Evolutionary conservation across 2,113 vertebrate genomes (phyloP).

Genomic region (Speoplatyrhinus poulsoni): DNA sequence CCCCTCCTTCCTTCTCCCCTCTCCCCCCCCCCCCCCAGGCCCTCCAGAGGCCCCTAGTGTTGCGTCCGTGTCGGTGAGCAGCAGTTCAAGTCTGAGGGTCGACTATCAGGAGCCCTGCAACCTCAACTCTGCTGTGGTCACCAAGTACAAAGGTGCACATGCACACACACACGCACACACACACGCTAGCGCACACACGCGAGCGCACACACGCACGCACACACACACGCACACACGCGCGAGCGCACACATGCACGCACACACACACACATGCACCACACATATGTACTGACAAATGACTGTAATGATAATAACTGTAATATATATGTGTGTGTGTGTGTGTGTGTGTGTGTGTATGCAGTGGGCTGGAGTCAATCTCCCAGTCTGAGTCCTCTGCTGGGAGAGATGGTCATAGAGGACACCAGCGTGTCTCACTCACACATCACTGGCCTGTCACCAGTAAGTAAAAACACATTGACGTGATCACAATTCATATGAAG

Average conservation of each 20-base stretch:
- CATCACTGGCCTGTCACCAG: constrained; percentile 82
- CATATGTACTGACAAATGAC: too few relatives aligned
- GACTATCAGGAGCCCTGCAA: constrained; percentile 86
- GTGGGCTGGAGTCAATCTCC: constrained; percentile 86
- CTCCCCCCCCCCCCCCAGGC: constrained; percentile 61
- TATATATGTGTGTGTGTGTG: constrained; percentile 2
- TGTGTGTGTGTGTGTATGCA: constrained; percentile 58
- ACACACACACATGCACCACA: too few relatives aligned
- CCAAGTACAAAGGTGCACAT: constrained; percentile 87
- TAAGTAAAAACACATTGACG: constrained; percentile 64
- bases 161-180: background rate
- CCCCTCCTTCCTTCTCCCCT: too few relatives aligned
- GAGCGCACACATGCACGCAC: too few relatives aligned
- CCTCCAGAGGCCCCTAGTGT: constrained; percentile 82
- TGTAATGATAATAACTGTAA: background rate
- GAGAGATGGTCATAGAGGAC: constrained; percentile 82
- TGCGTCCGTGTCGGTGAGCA: constrained; percentile 81
- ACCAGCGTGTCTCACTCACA: constrained; percentile 78
- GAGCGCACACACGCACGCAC: too few relatives aligned
- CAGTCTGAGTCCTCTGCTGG: constrained; percentile 75
- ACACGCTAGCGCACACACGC: too few relatives aligned
- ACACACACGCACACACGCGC: too few relatives aligned
- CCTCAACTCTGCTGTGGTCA: constrained; percentile 85
- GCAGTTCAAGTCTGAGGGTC: constrained; percentile 82
- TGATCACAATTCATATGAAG: background rate